Evolutionary conservation across 2,888 invertebrate species (phyloP), one percentile per base, ranked within the genome.

Genomic region (Herminia tarsipennalis): DNA sequence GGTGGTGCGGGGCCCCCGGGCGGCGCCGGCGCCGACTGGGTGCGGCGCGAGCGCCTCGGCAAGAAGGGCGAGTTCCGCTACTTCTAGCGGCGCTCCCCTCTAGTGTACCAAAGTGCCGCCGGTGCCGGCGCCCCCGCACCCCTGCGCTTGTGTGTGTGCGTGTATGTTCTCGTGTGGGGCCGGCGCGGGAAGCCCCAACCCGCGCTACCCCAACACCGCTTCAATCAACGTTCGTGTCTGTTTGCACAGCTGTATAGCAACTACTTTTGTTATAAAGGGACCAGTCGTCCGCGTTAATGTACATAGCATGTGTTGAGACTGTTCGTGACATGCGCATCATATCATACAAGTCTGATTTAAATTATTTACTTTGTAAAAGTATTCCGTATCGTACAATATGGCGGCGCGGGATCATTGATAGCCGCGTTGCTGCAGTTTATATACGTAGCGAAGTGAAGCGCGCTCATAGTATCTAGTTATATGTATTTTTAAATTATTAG

Each of bases 21-120:
- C 25, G 86, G 86, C 20, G 78, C 66, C 21, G 77, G 81, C 28
- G 94, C 95, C 9, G 97, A 97, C 83, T 96, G 96, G 96, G 95
- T 97, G 69, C 95, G 96, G 73, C 95, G 96, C 81, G 96, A 97
- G 83, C 94, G 97, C 66, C 94, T 96, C 81, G 97, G 97, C 92
- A 97, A 97, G 93, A 97, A 97, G 94, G 97, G 97, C 88, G 97
- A 97, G 93, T 97, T 97, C 90, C 94, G 97, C 87, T 98, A 98
- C 92, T 97, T 97, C 93, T 97, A 94, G 93, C 76, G n/a, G n/a
- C n/a, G n/a, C n/a, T n/a, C n/a, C 57, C 55, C 56, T 57, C 32
- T 16, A 20, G 4, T 13, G 25, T 29, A 43, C 43, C 44, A 44
- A 44, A 44, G 44, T 52, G 30, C 30, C 32, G 27, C 22, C 17